Base-by-base conservation (phyloP, 1,140 invertebrate genomes). In the Drosophila insularis region DNA sequence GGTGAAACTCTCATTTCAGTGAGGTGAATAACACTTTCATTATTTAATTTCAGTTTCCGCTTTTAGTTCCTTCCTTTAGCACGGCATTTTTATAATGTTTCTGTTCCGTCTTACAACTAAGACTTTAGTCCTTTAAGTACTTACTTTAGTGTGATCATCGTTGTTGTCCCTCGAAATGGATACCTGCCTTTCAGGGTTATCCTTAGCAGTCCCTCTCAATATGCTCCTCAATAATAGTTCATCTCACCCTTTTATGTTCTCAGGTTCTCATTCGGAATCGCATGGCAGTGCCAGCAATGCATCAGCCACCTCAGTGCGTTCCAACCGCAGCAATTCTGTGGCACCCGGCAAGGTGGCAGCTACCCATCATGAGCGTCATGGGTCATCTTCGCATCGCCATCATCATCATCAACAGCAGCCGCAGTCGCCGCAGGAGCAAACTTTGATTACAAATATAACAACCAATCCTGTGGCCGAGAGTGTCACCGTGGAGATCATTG, bases 381-480 rank as follows among this genome's bases (percentile, higher is more conserved):
- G 81, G 61, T 91, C 90, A 27, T 64, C 81, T 17, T 77, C 68
- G 14, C 63, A 74, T 50, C 80, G 82, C 6, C 81, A 77, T 46
- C 76, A 79, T 35, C 69, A 70, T 55, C 55, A 66, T 5, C 63
- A 80, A 19, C 60, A 69, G n/a, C 73, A 70, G 55, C 64, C 72
- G 5, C 74, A 87, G 46, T 90, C 80, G 59, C 90, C 87, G 19
- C 78, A 89, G 32, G 74, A 89, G 59, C 77, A 87, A 59, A 67
- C 84, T 32, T 75, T 90, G 46, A 90, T 90, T 39, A 91, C 90
- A 59, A 91, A 91, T 69, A 91, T 91, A 40, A 91, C 86, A 55
- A 72, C 90, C 59, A 91, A 91, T 80, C 90, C 90, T 53, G 90
- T 90, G 61, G 90, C 90, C 71, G 90, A 91, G 59, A 91, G 86